These are phyloP conservation scores for Xanthorhoe spadicearia DNA, from an alignment of 2,888 invertebrate species.

Conservation along the genomic window DNA sequence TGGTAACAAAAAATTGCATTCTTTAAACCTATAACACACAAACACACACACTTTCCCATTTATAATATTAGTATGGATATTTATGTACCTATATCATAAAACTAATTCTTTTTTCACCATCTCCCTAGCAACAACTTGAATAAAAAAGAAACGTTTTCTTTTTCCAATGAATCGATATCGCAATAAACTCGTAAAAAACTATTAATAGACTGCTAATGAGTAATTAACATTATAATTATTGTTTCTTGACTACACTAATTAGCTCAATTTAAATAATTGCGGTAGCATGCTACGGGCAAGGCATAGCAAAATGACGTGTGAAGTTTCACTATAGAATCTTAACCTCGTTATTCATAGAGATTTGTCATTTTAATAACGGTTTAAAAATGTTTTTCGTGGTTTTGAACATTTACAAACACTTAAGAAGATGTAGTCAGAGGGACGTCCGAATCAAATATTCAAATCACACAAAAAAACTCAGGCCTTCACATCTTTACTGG, in stretches of 20 bases:
- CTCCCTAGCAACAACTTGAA: neutral
- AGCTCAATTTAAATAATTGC: slow-evolving; percentile 21
- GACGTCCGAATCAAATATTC: neutral
- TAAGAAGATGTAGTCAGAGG: too few relatives aligned
- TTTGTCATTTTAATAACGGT: too few relatives aligned
- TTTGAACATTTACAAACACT: too few relatives aligned
- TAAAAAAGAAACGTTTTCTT: slow-evolving; percentile 4
- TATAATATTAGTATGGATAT: too few relatives aligned
- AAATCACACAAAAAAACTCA: neutral
- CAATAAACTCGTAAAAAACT: slow-evolving; percentile 1
- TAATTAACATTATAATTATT: slow-evolving; percentile 18
- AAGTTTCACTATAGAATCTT: neutral
- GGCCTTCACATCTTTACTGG: too few relatives aligned
- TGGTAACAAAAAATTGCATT: too few relatives aligned
- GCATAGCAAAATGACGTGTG: neutral
- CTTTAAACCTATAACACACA: too few relatives aligned
- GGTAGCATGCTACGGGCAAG: slow-evolving; percentile 1
- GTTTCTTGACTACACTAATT: slow-evolving; percentile 20
- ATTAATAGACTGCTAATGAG: slow-evolving; percentile 6
- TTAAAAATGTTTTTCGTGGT: too few relatives aligned
- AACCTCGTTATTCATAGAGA: too few relatives aligned
- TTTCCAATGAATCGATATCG: slow-evolving; percentile 11
- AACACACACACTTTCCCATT: too few relatives aligned
- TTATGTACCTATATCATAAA: too few relatives aligned
- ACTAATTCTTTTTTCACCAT: too few relatives aligned